These are phyloP conservation scores for Agrenia bidenticulata DNA, from an alignment of 2,888 invertebrate genomes.

Conservation along the genomic window DNA sequence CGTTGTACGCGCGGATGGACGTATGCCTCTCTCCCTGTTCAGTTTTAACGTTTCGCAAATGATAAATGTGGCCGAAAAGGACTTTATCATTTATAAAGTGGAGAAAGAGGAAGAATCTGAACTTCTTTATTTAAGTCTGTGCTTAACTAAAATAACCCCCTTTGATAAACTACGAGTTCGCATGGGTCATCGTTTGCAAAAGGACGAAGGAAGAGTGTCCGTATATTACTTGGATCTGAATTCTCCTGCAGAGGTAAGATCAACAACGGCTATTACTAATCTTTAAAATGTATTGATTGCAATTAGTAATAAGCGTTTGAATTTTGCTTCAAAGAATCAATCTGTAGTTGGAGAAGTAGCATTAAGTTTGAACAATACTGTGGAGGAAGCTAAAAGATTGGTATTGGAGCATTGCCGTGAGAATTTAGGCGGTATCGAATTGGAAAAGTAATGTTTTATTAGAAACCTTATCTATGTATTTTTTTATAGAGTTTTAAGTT, in stretches of 20 bases:
- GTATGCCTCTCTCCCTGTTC: conserved; percentile 29
- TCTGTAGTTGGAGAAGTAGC: no score
- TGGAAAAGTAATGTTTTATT: no score
- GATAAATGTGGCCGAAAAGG: conserved; percentile 27
- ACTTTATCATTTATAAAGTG: conserved; percentile 41
- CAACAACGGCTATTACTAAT: no score
- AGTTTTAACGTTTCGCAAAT: conserved; percentile 28
- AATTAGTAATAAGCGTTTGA: no score
- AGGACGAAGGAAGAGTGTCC: conserved; percentile 39
- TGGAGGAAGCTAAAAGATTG: conserved; percentile 21
- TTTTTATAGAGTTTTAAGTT: no score
- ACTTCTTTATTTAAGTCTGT: conserved; percentile 32
- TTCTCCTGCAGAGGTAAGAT: background rate
- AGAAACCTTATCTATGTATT: no score
- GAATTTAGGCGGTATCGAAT: background rate
- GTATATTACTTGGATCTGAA: conserved; percentile 36
- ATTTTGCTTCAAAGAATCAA: no score
- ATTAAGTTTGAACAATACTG: no score
- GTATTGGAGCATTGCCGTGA: conserved; percentile 2
- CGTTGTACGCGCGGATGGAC: conserved; percentile 34
- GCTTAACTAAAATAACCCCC: conserved; percentile 27
- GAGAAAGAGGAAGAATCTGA: conserved; percentile 39
- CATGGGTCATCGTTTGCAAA: conserved; percentile 37
- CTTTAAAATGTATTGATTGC: no score
- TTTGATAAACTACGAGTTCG: conserved; percentile 36